Percentiles rank a stretch among this genome's conserved stretches.
phyloP scores from a whole-genome alignment of 2,113 vertebrate species.

The Naja naja region DNA sequence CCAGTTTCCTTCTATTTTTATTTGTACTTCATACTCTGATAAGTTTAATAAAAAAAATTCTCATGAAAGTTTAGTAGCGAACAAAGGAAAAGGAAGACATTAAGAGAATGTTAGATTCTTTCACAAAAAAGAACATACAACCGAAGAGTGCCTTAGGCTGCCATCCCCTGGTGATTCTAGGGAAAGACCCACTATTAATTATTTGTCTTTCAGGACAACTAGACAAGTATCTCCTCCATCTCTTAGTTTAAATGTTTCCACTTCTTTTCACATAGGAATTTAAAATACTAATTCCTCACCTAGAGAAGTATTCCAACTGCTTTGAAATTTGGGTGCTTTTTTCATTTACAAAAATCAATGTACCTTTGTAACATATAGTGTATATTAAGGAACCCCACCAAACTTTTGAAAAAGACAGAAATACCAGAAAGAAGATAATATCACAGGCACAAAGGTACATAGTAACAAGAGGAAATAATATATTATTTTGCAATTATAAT shows the following conservation, averaged over 20 bases:
- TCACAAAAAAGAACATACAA: not conserved
- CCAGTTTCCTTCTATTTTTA: not conserved
- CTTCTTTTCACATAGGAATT: not conserved
- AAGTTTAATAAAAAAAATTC: not conserved
- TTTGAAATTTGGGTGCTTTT: not conserved
- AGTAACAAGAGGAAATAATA: not conserved
- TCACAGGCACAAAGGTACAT: not conserved
- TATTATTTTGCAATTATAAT: not conserved
- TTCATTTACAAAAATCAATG: not conserved
- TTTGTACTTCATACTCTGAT: not conserved
- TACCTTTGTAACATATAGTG: not conserved
- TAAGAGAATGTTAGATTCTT: not conserved
- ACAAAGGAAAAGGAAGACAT: slow-evolving; percentile 11
- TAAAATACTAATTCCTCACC: not conserved
- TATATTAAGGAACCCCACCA: not conserved
- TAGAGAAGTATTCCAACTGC: not conserved
- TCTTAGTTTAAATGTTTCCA: not conserved
- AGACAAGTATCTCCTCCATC: not conserved
- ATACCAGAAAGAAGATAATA: not conserved
- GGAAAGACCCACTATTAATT: slow-evolving; percentile 2
- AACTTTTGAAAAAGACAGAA: not conserved
- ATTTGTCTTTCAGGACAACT: not conserved
- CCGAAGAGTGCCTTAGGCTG: slow-evolving; percentile 71
- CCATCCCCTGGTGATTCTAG: slow-evolving; percentile 67
- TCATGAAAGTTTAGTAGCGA: not conserved